A percentile compares a stretch with the other conserved stretches of the same genome.
Conservation (phyloP, 1,140 invertebrate species). For the Dendrolimus punctatus region DNA sequence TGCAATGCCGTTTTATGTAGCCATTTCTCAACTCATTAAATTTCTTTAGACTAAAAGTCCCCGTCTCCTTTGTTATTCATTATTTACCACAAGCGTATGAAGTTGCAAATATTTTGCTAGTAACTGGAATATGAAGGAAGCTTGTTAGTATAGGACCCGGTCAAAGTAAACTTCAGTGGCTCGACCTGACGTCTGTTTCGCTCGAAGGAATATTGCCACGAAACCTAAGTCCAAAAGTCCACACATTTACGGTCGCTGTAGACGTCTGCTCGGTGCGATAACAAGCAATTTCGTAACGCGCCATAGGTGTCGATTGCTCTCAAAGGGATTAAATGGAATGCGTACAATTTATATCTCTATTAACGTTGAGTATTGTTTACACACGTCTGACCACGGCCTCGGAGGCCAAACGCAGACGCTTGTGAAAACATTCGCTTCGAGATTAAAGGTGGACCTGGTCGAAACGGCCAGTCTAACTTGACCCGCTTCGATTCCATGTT, state of each 20-base stretch:
- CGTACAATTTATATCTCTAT: conserved; percentile 67
- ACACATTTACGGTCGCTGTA: conserved; percentile 19
- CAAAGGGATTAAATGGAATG: conserved; percentile 60
- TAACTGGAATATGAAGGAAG: background rate
- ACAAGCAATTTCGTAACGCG: conserved; percentile 30
- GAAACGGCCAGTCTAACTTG: conserved; percentile 24
- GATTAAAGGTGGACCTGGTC: conserved; percentile 56
- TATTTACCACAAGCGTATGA: conserved; percentile 24
- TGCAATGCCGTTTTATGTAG: too few relatives aligned
- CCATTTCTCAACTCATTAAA: too few relatives aligned
- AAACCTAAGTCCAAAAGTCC: conserved; percentile 19
- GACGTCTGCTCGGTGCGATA: conserved; percentile 38
- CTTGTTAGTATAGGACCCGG: conserved; percentile 29
- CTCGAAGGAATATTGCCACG: conserved; percentile 17
- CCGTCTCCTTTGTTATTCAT: conserved; percentile 6
- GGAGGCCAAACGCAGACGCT: conserved; percentile 39
- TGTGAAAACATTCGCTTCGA: conserved; percentile 57
- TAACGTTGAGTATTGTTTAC: conserved; percentile 65
- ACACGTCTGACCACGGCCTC: conserved; percentile 44
- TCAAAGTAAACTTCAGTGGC: conserved; percentile 22
- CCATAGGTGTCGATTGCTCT: conserved; percentile 41
- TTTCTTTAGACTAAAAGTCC: too few relatives aligned
- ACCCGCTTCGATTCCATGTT: conserved; percentile 16
- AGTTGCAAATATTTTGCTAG: conserved; percentile 3
- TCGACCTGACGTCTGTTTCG: conserved; percentile 33